Base-by-base conservation (phyloP, 1,140 invertebrate species). In the Zaprionus africanus region DNA sequence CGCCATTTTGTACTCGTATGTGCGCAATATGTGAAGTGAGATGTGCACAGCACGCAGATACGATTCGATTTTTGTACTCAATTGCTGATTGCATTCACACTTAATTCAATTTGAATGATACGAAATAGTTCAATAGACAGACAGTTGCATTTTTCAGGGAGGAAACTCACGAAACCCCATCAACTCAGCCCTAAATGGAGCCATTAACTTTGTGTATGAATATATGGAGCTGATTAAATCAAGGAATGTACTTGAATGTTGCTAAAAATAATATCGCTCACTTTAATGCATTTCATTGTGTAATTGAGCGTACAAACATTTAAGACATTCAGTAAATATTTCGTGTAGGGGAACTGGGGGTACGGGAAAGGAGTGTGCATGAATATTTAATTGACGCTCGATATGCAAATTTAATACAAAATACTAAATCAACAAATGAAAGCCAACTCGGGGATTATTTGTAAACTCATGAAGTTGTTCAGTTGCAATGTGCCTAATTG, bases 251-350 rank as follows among this genome's bases (percentile, higher is more conserved):
- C n/a, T n/a, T 22, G 49, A 34, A 56, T 36, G 31, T 15, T n/a
- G 7, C n/a, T 24, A 28, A 78, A 81, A 78, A 84, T 88, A 81
- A 83, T 81, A 64, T 78, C 73, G 31, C 75, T 46, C 49, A 68
- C 63, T 71, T 57, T 61, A 70, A 75, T 78, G 68, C 70, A 88
- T 90, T 73, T 43, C 54, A 57, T 22, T 70, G 73, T 57, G 67
- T 88, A 81, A 87, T 87, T 87, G 81, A 57, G 57, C 66, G 51
- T 17, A 58, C 69, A 88, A 90, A 79, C 76, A 90, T 76, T 90
- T 67, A 71, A 76, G 24, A 57, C 36, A 79, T 57, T 57, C 49
- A 59, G 67, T 19, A 76, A 78, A 81, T 60, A 72, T 17, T 43
- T 46, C 34, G n/a, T 17, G 15, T 26, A 9, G 12, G 46, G 9